Conservation (phyloP, 2,797 vertebrate genomes). For the Acrossocheilus fasciatus region DNA sequence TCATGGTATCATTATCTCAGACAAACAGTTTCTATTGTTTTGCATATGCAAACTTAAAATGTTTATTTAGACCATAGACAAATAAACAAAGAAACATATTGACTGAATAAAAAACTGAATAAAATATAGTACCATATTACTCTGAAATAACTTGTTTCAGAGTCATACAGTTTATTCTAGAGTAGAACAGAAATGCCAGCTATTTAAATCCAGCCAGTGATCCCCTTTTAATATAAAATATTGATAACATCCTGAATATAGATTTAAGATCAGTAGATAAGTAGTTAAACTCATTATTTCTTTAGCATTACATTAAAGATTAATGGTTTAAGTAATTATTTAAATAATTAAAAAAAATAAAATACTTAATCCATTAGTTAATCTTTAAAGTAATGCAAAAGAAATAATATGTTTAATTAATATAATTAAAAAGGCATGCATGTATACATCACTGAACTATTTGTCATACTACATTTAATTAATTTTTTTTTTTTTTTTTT, state of each 20-base stretch:
- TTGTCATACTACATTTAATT: too few species aligned
- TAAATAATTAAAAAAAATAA: too few species aligned
- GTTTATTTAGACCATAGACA: background rate
- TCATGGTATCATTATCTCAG: background rate
- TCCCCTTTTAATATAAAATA: background rate
- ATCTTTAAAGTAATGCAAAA: too few species aligned
- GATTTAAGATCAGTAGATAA: background rate
- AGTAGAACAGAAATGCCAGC: background rate
- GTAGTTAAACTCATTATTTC: background rate
- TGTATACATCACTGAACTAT: too few species aligned
- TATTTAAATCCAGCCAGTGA: background rate
- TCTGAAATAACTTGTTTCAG: background rate
- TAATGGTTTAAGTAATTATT: too few species aligned
- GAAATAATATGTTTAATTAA: too few species aligned
- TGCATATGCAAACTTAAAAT: slow-evolving; percentile 5
- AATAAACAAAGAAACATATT: background rate
- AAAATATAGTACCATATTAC: background rate
- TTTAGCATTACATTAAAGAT: too few species aligned
- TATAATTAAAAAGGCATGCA: too few species aligned
- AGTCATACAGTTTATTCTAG: background rate
- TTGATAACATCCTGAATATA: background rate
- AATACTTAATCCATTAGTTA: too few species aligned
- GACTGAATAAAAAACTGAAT: background rate
- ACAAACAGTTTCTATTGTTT: slow-evolving; percentile 1
- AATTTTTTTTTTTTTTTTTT: too few species aligned